phyloP scores from a whole-genome alignment of 2,113 vertebrate species.

The Sisor rabdophorus region DNA sequence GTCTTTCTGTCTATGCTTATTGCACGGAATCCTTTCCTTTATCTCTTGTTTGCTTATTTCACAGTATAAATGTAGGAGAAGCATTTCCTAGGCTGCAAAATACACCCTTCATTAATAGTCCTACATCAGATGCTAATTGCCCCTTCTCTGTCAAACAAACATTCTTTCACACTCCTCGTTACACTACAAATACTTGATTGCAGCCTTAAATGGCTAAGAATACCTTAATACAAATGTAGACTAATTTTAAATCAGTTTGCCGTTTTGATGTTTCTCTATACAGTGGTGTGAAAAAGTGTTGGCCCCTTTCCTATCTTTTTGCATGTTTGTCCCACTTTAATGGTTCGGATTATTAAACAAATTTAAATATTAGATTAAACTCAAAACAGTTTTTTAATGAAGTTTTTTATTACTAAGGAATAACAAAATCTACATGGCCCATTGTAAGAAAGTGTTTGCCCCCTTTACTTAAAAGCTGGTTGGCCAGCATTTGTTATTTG shows the following conservation, averaged over 20 bases:
- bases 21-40: slow-evolving; percentile 26
- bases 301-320: too few relatives aligned
- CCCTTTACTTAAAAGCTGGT: too few relatives aligned
- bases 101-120: slow-evolving; percentile 44
- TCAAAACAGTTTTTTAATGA: too few relatives aligned
- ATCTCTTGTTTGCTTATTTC: slow-evolving; percentile 40
- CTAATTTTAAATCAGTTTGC: slow-evolving; percentile 9
- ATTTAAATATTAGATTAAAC: too few relatives aligned
- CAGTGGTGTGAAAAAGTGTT: too few relatives aligned
- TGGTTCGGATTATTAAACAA: too few relatives aligned
- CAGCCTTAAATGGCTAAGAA: neutral
- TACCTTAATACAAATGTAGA: neutral
- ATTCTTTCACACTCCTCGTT: slow-evolving; percentile 5
- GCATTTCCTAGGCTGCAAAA: slow-evolving; percentile 30
- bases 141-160: slow-evolving; percentile 34
- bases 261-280: neutral
- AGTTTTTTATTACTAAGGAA: too few relatives aligned
- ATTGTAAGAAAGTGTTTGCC: too few relatives aligned
- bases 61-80: slow-evolving; percentile 30
- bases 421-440: too few relatives aligned
- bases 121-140: slow-evolving; percentile 44
- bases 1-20: neutral
- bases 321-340: too few relatives aligned
- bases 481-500: too few relatives aligned
- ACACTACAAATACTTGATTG: slow-evolving; percentile 6